Base-by-base conservation (phyloP, 1,140 invertebrate genomes). In the Temnothorax curvispinosus region DNA sequence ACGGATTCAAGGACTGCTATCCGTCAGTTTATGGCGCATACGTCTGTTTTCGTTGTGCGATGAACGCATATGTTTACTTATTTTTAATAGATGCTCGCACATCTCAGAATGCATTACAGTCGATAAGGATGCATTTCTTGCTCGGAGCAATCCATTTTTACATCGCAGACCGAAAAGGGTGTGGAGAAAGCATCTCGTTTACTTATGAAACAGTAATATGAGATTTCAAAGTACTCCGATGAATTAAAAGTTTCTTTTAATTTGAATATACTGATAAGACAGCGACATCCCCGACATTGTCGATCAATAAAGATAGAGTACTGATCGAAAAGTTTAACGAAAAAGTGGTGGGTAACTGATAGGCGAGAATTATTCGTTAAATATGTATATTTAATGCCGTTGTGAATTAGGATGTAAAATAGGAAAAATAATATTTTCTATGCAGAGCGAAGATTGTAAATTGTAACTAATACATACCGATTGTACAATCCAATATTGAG, bases 1-100 rank as follows among this genome's bases (percentile, higher is more conserved):
- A 54, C 69, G 72, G 58, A 74, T 74, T 84, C 80, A 84, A 84
- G 80, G 41, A 47, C 18, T n/a, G 62, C 47, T 32, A 44, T 75
- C 80, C 44, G 41, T 75, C 54, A 74, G 41, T 18, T 35, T 69
- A 47, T 58, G 27, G 18, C 65, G 47, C 15, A 15, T 27, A 56
- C 41, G 52, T 3, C 38, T 32, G 52, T 47, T 82, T 52, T 65
- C 41, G 21, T 80, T n/a, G 38, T 82, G 38, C 52, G 54, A 80
- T 72, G 11, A 67, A 38, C 21, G 50, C 4, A 6, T 52, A 81
- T 74, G 74, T 60, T 74, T 74, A 58, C 13, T 74, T 74, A 44
- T 13, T 60, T 41, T 58, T 44, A n/a, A 80, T 82, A 44, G 52
- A 9, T 82, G 32, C 52, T 81, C 32, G 21, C 47, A 47, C 32